phyloP scores from a whole-genome alignment of 2,888 invertebrate genomes.

The Clepsis dumicolana region DNA sequence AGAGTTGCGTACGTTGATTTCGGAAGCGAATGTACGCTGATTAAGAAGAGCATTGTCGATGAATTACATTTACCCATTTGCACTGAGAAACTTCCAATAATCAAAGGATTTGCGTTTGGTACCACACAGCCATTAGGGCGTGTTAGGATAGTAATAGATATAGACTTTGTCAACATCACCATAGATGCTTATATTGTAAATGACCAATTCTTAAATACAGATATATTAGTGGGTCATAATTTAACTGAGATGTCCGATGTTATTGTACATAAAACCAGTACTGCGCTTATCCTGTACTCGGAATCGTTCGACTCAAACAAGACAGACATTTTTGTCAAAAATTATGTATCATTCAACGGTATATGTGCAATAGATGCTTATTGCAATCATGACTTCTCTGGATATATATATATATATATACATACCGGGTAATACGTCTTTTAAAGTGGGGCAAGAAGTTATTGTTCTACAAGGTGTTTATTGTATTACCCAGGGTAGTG shows the following conservation, averaged over 20 bases:
- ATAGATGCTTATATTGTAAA: slow-evolving; percentile 31
- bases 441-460: slow-evolving; percentile 2
- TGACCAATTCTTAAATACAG: slow-evolving; percentile 28
- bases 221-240: slow-evolving; percentile 42
- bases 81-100: slow-evolving; percentile 21
- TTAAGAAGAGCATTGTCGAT: slow-evolving; percentile 15
- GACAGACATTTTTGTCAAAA: slow-evolving; percentile 3
- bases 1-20: slow-evolving; percentile 41
- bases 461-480: slow-evolving; percentile 14
- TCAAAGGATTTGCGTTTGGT: slow-evolving; percentile 39
- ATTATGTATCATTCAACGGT: neutral
- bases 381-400: slow-evolving; percentile 9
- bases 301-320: slow-evolving; percentile 11
- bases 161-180: slow-evolving; percentile 31
- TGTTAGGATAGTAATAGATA: slow-evolving; percentile 18
- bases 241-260: slow-evolving; percentile 39
- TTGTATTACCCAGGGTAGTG: neutral
- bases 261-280: slow-evolving; percentile 29
- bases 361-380: neutral
- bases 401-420: slow-evolving; percentile 4
- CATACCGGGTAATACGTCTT: slow-evolving; percentile 6
- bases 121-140: slow-evolving; percentile 28
- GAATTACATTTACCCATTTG: slow-evolving; percentile 11
- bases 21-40: slow-evolving; percentile 44
- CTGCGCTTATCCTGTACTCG: slow-evolving; percentile 12